phyloP scores from a whole-genome alignment of 2,888 invertebrate species.

The Iselma pallidipennis region DNA sequence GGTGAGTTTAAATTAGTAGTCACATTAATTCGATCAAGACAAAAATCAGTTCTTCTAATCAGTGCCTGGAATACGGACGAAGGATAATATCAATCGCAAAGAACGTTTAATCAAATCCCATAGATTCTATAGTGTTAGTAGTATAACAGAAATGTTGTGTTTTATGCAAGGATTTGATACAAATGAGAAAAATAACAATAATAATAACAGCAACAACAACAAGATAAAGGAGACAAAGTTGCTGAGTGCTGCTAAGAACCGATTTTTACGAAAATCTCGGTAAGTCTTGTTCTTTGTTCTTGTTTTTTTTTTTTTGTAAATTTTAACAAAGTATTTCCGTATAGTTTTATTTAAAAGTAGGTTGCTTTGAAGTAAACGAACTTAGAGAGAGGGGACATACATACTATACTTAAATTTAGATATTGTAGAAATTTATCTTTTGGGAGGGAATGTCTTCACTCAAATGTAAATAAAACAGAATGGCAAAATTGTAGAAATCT shows the following conservation, averaged over 20 bases:
- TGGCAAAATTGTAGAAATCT: too few species aligned
- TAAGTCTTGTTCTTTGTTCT: conserved; percentile 31
- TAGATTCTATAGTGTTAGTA: background rate
- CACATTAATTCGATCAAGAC: too few species aligned
- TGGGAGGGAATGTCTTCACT: too few species aligned
- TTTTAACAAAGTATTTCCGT: background rate
- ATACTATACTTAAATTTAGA: background rate
- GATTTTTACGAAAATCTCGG: conserved; percentile 50
- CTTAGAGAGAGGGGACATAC: background rate
- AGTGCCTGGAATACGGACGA: background rate
- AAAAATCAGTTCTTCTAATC: too few species aligned
- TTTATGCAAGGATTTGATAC: conserved; percentile 69
- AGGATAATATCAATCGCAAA: background rate
- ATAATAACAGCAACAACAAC: conserved; percentile 12
- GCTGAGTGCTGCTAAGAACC: conserved; percentile 49
- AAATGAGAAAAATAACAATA: conserved; percentile 43
- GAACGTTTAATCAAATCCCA: background rate
- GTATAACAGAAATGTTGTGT: conserved; percentile 62
- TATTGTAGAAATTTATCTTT: too few species aligned
- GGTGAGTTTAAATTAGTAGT: background rate
- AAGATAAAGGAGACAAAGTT: conserved; percentile 49
- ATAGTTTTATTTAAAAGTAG: background rate
- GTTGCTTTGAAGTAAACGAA: background rate
- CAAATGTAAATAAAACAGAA: too few species aligned
- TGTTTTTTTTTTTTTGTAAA: background rate